Base-by-base conservation (phyloP, 2,113 vertebrate genomes). In the Indri indri region DNA sequence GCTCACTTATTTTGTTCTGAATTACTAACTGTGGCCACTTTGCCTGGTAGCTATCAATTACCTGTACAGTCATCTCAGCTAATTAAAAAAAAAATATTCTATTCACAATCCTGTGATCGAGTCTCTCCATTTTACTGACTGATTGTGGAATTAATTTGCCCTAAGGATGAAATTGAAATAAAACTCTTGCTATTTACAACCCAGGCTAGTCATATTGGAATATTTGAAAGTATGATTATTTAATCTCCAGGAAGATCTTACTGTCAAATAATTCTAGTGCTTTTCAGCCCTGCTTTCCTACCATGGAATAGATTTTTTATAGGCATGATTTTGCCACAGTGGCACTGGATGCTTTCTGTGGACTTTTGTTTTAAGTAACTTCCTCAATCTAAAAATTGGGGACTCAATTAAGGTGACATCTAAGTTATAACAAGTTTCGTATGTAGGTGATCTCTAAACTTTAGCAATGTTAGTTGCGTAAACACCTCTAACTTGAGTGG, bases 81-180 rank as follows among this genome's bases (percentile, higher is more conserved):
- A 90, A 88, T 95, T 93, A 66, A 45, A 88, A 57, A 88, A 57
- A 93, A 91, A 71, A 76, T 52, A 70, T 42, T 50, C 8, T 94
- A 34, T 82, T 73, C 30, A 8, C n/a, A 73, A 14, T 68, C n/a
- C 61, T 45, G 6, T 40, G n/a, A 81, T n/a, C 8, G 37, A 73
- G 59, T 61, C 27, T 80, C 52, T 85, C 42, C 34, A 52, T 30
- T 37, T 8, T 59, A 8, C 20, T 59, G 54, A 83, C 89, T 87
- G 5, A 2, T 54, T 34, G 63, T 71, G 37, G 70, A 83, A 89
- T 96, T 86, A 74, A 65, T 70, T 91, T 61, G 7, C 70, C 57
- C 30, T 40, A 65, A 65, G 87, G 66, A 85, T 57, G n/a, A 50
- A 82, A 59, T 12, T 52, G 54, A 88, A 97, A 27, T 57, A 63